Conservation (phyloP, 1,140 invertebrate genomes). For the Campoletis sonorensis region DNA sequence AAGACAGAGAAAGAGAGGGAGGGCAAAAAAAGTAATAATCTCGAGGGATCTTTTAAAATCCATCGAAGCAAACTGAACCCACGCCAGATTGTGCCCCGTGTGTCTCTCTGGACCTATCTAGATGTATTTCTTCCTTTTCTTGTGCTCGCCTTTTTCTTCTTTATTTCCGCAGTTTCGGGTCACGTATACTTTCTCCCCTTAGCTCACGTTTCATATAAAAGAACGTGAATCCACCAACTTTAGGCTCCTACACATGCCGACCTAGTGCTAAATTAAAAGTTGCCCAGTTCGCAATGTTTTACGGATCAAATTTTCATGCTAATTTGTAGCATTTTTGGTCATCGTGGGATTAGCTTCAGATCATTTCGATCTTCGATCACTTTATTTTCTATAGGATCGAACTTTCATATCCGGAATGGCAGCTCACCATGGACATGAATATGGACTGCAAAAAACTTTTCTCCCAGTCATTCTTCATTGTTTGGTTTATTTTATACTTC, state of each 20-base stretch:
- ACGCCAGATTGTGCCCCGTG: constrained; percentile 73
- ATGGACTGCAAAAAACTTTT: too few relatives aligned
- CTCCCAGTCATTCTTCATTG: too few relatives aligned
- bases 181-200: constrained; percentile 1
- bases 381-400: too few relatives aligned
- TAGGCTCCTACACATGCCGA: neutral
- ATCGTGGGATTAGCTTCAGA: too few relatives aligned
- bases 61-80: constrained; percentile 74
- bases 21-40: constrained; percentile 77
- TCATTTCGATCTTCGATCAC: too few relatives aligned
- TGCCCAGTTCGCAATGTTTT: neutral
- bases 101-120: constrained; percentile 57
- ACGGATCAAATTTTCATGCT: too few relatives aligned
- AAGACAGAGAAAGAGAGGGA: constrained; percentile 62
- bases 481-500: too few relatives aligned
- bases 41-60: constrained; percentile 76
- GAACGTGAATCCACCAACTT: neutral
- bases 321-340: too few relatives aligned
- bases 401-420: too few relatives aligned
- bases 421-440: too few relatives aligned
- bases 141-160: constrained; percentile 50
- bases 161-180: constrained; percentile 20
- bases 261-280: neutral
- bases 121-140: constrained; percentile 58
- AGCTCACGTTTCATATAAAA: neutral